Conservation (phyloP, 2,113 vertebrate genomes). For the Cyphomyrus plagiostoma region DNA sequence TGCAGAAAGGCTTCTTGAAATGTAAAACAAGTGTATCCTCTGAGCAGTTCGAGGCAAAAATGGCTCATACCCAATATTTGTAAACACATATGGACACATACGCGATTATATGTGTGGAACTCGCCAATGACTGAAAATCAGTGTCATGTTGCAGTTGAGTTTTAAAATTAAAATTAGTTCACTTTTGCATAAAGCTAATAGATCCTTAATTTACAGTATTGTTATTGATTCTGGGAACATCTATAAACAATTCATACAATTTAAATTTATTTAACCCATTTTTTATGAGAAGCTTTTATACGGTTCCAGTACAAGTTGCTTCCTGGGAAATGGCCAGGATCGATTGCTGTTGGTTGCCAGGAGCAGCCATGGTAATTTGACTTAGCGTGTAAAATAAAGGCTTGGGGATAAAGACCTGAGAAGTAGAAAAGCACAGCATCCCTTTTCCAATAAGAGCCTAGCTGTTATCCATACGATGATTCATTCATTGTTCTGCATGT, state of each 20-base stretch:
- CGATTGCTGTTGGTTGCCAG: neutral
- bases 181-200: neutral
- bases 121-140: neutral
- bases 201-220: neutral
- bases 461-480: neutral
- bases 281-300: neutral
- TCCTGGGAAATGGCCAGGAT: neutral
- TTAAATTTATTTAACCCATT: neutral
- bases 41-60: neutral
- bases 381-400: neutral
- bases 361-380: neutral
- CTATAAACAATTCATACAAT: neutral
- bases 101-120: neutral
- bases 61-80: neutral
- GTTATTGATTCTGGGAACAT: neutral
- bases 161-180: neutral
- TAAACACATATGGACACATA: neutral
- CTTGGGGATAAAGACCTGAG: neutral
- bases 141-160: too few relatives aligned
- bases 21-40: neutral
- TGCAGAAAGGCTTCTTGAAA: neutral
- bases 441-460: neutral
- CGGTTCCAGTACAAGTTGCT: neutral
- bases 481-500: neutral
- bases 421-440: neutral